Evolutionary conservation across 1,140 invertebrate genomes (phyloP).

Genomic region (Odontomachus brunneus): DNA sequence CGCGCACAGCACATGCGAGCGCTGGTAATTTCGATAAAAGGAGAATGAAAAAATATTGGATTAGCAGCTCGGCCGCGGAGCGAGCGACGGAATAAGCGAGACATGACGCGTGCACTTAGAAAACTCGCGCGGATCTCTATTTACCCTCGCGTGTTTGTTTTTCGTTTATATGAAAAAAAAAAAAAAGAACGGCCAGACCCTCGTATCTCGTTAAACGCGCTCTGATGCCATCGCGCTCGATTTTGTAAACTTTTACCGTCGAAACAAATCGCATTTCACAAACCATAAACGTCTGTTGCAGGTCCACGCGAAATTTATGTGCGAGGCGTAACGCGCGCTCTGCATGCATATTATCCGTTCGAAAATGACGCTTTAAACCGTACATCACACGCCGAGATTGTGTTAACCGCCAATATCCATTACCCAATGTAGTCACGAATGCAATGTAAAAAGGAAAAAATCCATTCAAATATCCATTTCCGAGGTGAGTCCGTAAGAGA

Average conservation of each 20-base stretch:
- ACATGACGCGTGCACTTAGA: not conserved
- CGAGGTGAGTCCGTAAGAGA: not conserved
- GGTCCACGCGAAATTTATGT: constrained; percentile 34
- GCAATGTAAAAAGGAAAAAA: no score
- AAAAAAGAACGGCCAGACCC: constrained; percentile 15
- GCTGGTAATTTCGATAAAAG: constrained; percentile 59
- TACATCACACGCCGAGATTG: constrained; percentile 30
- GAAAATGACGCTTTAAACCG: constrained; percentile 37
- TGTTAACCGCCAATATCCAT: constrained; percentile 26
- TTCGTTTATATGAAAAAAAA: constrained; percentile 6
- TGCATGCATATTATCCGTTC: not conserved
- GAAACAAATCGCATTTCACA: constrained; percentile 50
- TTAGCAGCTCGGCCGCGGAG: constrained; percentile 20
- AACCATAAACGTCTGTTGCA: constrained; percentile 53
- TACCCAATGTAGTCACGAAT: no score
- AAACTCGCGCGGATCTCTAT: not conserved
- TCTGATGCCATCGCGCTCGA: constrained; percentile 32
- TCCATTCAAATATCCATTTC: not conserved
- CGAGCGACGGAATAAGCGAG: constrained; percentile 27
- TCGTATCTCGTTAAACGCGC: constrained; percentile 41
- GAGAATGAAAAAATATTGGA: constrained; percentile 56
- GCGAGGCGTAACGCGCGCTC: not conserved
- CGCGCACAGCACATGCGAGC: not conserved
- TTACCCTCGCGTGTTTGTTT: constrained; percentile 2
- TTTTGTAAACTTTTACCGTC: constrained; percentile 39